Evolutionary conservation across 1,140 invertebrate species (phyloP).

Genomic region (Conus betulinus): DNA sequence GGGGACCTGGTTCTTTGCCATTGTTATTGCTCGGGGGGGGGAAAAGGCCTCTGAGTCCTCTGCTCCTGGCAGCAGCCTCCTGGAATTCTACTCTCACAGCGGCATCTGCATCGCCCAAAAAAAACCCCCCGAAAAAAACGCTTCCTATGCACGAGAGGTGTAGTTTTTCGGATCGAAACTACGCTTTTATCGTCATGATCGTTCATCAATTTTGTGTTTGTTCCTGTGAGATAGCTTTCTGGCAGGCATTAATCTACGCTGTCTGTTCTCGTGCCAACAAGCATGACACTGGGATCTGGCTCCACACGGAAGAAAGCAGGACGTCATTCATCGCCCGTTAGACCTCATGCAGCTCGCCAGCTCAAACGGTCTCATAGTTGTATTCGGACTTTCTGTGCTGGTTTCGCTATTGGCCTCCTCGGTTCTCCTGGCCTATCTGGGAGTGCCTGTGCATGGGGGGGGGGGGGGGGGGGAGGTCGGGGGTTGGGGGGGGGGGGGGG

Average conservation of each 20-base stretch:
- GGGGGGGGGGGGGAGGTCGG: no score
- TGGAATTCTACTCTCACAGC: conserved; percentile 34
- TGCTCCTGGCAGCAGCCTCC: neutral
- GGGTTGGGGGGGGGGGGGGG: no score
- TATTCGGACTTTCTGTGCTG: conserved; percentile 44
- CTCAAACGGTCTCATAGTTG: no score
- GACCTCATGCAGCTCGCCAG: no score
- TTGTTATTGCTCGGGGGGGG: no score
- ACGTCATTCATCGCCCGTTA: conserved; percentile 27
- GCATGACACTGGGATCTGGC: neutral
- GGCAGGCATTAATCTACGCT: conserved; percentile 49
- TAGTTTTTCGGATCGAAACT: conserved; percentile 41
- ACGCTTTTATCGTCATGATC: conserved; percentile 45
- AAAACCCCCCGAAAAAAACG: no score
- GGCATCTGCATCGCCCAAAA: conserved; percentile 52
- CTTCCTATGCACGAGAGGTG: conserved; percentile 44
- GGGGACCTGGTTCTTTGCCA: conserved; percentile 37
- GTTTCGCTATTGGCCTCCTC: conserved; percentile 39
- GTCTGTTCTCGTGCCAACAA: conserved; percentile 25
- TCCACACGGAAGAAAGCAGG: conserved; percentile 12
- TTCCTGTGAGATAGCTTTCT: conserved; percentile 29
- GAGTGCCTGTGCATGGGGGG: neutral
- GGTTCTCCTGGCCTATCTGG: conserved; percentile 3
- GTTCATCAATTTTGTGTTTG: conserved; percentile 36
- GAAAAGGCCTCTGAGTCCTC: conserved; percentile 25